Percentiles rank a stretch among this genome's conserved stretches.
phyloP scores from a whole-genome alignment of 2,797 vertebrate genomes.

The Tinamus major region DNA sequence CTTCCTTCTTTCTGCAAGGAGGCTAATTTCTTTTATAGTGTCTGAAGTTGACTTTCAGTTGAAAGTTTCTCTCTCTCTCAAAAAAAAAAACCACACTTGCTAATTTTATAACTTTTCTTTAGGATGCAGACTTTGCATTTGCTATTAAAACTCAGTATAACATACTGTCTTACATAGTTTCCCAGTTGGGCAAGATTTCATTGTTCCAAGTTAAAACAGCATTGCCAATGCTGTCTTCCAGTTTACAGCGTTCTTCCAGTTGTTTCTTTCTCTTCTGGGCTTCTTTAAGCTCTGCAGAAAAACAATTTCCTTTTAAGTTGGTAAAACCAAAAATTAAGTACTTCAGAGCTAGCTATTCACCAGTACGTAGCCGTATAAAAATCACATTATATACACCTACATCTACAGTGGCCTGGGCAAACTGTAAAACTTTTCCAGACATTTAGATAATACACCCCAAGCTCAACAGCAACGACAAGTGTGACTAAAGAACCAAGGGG shows the following conservation, averaged over 20 bases:
- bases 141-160: constrained; percentile 40
- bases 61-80: not conserved
- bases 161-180: constrained; percentile 84
- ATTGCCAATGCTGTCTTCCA: constrained; percentile 93
- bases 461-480: not conserved
- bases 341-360: not conserved
- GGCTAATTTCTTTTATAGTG: not conserved
- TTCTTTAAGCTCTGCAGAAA: constrained; percentile 88
- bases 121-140: not conserved
- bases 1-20: not conserved
- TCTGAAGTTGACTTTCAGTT: not conserved
- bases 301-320: not conserved
- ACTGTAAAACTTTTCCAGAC: not conserved
- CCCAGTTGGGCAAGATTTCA: constrained; percentile 95
- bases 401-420: not conserved
- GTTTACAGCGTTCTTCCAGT: constrained; percentile 90
- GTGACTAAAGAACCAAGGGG: not conserved
- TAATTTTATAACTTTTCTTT: not conserved
- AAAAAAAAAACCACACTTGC: not conserved
- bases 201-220: constrained; percentile 93
- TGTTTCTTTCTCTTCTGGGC: constrained; percentile 92
- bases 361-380: not conserved
- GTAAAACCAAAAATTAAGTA: not conserved
- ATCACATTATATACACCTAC: not conserved
- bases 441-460: not conserved